Base-by-base conservation (phyloP, 2,113 vertebrate genomes). In the Prolemur simus region DNA sequence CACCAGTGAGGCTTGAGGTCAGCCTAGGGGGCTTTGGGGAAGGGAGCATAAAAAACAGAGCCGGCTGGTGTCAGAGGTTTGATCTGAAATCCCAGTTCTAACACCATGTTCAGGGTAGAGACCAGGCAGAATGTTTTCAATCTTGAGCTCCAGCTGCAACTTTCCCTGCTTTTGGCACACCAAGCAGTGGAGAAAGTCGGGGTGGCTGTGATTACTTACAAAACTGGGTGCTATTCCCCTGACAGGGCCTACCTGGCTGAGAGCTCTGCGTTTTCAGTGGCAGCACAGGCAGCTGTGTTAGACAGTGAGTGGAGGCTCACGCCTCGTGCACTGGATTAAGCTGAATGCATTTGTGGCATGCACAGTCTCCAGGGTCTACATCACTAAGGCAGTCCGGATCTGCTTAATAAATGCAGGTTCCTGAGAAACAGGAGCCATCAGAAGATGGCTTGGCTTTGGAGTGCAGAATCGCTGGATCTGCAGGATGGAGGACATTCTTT, bases 361-460 rank as follows among this genome's bases (percentile, higher is more conserved):
- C 8, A 2, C 11, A 34, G 58, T 23, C 25, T 12, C 76, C 34
- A 14, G 56, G 29, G 13, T 17, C 60, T 37, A 0, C 0, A 0
- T 12, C 23, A 1, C n/a, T 9, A 2, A n/a, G 47, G 39, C 34
- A 32, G 4, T 6, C 54, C 18, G 58, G 14, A 10, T 58, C 39
- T 25, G 17, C 5, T 45, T 47, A 29, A 10, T 81, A 58, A 71
- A 42, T 6, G 10, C 0, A 2, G 39, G 64, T 45, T 94, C n/a
- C 69, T 10, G 17, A 25, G 74, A 71, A 47, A 56, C 2, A 2
- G 1, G 68, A 83, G 29, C 27, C 37, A 0, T 23, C 25, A 5
- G 42, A 52, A 25, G 80, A n/a, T 10, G 58, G 18, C 60, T 54
- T 86, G 60, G 14, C 15, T 71, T 37, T 11, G 2, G 10, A 32